phyloP scores from a whole-genome alignment of 2,797 vertebrate species.

The Dendrocincla tyrannina region DNA sequence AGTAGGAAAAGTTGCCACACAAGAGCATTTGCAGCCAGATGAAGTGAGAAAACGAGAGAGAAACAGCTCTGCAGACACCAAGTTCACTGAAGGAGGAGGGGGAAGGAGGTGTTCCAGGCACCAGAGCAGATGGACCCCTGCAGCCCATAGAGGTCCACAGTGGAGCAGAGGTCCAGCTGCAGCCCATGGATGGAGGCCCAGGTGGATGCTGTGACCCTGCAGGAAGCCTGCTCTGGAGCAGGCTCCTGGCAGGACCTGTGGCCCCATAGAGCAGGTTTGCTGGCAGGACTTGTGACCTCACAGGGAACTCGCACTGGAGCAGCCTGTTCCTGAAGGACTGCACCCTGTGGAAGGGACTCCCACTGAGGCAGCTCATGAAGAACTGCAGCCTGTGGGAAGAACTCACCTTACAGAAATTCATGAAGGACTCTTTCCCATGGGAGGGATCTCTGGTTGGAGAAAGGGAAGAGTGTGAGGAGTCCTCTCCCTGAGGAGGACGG shows the following conservation, averaged over 20 bases:
- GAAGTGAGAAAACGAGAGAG: not conserved
- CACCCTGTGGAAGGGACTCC: not conserved
- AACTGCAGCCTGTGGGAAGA: not conserved
- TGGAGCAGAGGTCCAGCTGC: too few species aligned
- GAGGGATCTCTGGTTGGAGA: too few species aligned
- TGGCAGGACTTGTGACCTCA: not conserved
- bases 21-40: not conserved
- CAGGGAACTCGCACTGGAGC: not conserved
- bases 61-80: not conserved
- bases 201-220: too few species aligned
- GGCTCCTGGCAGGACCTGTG: not conserved
- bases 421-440: too few species aligned
- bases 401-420: not conserved
- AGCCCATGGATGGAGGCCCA: too few species aligned
- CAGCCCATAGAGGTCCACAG: rapidly evolving
- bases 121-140: too few species aligned
- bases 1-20: not conserved
- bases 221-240: not conserved
- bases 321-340: not conserved
- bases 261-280: not conserved
- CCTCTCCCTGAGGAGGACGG: too few species aligned
- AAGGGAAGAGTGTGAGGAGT: not conserved
- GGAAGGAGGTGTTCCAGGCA: not conserved
- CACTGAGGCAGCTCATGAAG: rapidly evolving
- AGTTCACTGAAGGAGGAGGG: not conserved